Base-by-base conservation (phyloP, 2,888 invertebrate genomes). In the Rhingia campestris region DNA sequence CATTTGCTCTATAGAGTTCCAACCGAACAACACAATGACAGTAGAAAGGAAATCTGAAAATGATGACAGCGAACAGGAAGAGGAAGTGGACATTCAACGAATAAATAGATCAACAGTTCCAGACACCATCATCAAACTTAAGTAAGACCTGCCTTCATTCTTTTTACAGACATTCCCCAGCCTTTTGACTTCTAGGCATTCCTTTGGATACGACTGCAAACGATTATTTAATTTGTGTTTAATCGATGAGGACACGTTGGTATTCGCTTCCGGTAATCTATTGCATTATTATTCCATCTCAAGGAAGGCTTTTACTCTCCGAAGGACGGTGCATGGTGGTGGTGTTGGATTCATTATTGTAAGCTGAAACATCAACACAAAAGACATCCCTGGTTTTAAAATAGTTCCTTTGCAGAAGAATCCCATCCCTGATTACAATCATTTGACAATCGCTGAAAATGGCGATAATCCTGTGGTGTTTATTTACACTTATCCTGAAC, bases 361-460 rank as follows among this genome's bases (percentile, higher is more conserved):
- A 91, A 91, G 92, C 22, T 59, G n/a, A 56, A 74, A 12, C 49
- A 53, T 59, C 69, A 4, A 4, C 45, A 12, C 45, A 59, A 12
- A 67, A 37, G 32, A 14, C 22, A 2, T 58, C 53, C 5, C n/a
- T 43, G 10, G 22, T 2, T 22, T 22, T 22, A 2, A 22, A 22
- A 22, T 22, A 2, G 22, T 63, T 59, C 61, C 66, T 75, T 89
- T 89, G 6, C 86, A 94, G 94, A 94, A 93, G 93, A 95, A 95
- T 90, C 94, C 94, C 22, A 92, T 92, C 87, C 93, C 93, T 0
- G 90, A 90, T 10, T 92, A 91, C 86, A 91, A 92, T 77, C 94
- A 95, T 85, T 94, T 98, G 88, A 97, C 97, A 0, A 93, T 98
- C n/a, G 98, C 95, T 0, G 98, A 98, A 92, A 96, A 95, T 90